Percentiles rank a stretch among this genome's conserved stretches.
Evolutionary conservation across 2,797 vertebrate genomes (phyloP).

Genomic region (Artibeus lituratus): DNA sequence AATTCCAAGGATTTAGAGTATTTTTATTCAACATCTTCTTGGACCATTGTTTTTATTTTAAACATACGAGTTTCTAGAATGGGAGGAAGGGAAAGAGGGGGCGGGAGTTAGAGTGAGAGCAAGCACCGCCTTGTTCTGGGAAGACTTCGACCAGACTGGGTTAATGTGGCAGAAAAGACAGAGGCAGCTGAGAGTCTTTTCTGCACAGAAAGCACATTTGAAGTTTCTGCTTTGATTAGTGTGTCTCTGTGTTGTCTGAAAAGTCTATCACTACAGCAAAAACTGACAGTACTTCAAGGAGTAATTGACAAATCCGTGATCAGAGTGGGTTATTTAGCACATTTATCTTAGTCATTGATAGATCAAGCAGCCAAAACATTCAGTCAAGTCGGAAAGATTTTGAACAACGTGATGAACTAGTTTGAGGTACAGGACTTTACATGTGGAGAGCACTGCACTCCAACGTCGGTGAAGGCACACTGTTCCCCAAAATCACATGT

Average conservation of each 20-base stretch:
- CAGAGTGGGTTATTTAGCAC: slow-evolving; percentile 17
- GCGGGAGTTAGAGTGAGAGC: fast-evolving
- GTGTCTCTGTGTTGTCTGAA: slow-evolving; percentile 35
- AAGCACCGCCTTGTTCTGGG: neutral
- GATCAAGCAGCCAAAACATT: slow-evolving; percentile 24
- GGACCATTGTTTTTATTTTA: slow-evolving; percentile 12
- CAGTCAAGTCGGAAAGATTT: slow-evolving; percentile 47
- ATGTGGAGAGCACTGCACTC: neutral
- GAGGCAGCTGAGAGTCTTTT: neutral
- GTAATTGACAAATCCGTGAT: slow-evolving; percentile 46
- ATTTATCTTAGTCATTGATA: slow-evolving; percentile 42
- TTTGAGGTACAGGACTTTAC: neutral
- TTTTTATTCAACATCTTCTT: slow-evolving; percentile 25
- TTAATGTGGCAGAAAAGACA: neutral
- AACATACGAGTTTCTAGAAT: neutral
- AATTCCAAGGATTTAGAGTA: neutral
- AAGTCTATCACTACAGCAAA: slow-evolving; percentile 51
- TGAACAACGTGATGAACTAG: slow-evolving; percentile 40
- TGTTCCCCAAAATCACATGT: neutral
- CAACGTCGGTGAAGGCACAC: neutral
- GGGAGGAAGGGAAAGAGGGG: neutral
- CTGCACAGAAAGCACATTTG: neutral
- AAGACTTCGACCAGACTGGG: neutral
- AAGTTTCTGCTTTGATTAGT: slow-evolving; percentile 50
- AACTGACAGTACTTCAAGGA: slow-evolving; percentile 41